These are phyloP conservation scores for Palaemon carinicauda DNA, from an alignment of 1,140 invertebrate genomes.

Conservation along the genomic window DNA sequence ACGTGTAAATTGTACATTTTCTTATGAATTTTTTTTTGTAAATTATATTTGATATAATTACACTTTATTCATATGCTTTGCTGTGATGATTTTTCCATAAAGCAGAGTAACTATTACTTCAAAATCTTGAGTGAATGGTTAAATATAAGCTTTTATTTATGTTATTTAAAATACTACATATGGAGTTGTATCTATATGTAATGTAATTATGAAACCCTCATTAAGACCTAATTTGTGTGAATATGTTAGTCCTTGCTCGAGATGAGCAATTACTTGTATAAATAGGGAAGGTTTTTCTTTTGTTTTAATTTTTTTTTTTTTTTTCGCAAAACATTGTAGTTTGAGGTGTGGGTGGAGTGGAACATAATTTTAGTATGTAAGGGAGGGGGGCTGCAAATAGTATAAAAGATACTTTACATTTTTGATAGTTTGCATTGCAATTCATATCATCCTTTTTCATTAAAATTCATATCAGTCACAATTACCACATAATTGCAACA, in stretches of 20 bases:
- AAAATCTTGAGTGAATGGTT: conserved; percentile 26
- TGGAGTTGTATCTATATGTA: conserved; percentile 52
- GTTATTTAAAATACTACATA: conserved; percentile 53
- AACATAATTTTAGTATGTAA: conserved; percentile 14
- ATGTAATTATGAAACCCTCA: conserved; percentile 41
- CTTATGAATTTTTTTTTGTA: neutral
- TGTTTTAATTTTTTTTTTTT: conserved; percentile 15
- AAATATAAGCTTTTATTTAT: conserved; percentile 54
- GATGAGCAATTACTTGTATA: conserved; percentile 34
- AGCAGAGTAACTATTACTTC: conserved; percentile 1
- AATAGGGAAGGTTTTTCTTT: conserved; percentile 23
- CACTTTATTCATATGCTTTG: conserved; percentile 29
- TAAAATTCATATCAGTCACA: neutral
- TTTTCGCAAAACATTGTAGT: conserved; percentile 35
- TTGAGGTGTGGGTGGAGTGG: conserved; percentile 52
- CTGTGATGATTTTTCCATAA: conserved; percentile 15
- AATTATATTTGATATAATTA: neutral
- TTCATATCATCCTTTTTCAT: conserved; percentile 14
- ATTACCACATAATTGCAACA: neutral
- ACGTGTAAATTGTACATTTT: conserved; percentile 2
- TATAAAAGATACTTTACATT: no score
- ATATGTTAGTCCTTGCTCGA: neutral
- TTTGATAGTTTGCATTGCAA: neutral
- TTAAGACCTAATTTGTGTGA: conserved; percentile 6
- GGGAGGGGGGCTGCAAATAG: neutral